A percentile compares a stretch with the other conserved stretches of the same genome.
These are phyloP conservation scores for Scylla paramamosain DNA, from an alignment of 1,140 invertebrate genomes.

Conservation along the genomic window DNA sequence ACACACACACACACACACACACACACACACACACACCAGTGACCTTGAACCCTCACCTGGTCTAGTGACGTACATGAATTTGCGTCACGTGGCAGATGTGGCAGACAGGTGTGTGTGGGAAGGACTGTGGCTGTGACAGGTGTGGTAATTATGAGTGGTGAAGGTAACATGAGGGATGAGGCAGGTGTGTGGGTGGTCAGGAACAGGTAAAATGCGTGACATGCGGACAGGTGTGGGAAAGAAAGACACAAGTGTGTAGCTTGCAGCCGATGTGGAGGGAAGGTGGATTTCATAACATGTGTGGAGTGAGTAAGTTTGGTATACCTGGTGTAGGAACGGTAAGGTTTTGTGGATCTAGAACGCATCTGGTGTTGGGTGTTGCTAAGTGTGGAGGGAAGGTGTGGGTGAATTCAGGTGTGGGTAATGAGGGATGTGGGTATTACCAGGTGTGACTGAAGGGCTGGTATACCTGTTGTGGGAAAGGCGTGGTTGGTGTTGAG, in stretches of 20 bases:
- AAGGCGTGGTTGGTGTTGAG: no score
- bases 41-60: not conserved
- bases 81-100: no score
- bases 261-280: not conserved
- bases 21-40: no score
- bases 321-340: no score
- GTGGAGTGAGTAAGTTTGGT: not conserved
- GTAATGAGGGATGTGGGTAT: not conserved
- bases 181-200: no score
- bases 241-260: not conserved
- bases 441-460: no score
- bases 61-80: not conserved
- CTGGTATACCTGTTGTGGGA: not conserved
- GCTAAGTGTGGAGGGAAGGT: not conserved
- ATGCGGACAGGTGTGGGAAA: not conserved
- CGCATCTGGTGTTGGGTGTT: no score
- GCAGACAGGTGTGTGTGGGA: constrained; percentile 1
- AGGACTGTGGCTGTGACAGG: not conserved
- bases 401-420: not conserved
- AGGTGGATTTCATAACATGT: not conserved
- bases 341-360: no score
- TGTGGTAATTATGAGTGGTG: not conserved
- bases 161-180: no score
- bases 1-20: no score
- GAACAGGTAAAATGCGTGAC: no score